Percentiles rank a stretch among this genome's conserved stretches.
phyloP scores from a whole-genome alignment of 2,888 invertebrate genomes.

The Ashinkailepas kermadecensis region DNA sequence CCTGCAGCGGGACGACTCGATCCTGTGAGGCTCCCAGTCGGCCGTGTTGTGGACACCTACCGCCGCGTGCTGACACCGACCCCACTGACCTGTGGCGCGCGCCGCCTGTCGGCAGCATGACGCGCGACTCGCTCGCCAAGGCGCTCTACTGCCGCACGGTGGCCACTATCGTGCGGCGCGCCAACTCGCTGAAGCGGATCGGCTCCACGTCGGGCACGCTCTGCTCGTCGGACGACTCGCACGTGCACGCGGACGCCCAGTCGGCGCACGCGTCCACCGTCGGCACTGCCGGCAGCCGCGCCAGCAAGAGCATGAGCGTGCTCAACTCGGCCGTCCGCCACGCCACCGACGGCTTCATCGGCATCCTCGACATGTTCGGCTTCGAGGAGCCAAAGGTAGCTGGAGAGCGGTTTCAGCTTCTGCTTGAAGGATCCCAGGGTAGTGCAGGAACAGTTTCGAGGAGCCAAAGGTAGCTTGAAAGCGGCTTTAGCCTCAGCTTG shows the following conservation, averaged over 20 bases:
- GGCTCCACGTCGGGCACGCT: conserved; percentile 72
- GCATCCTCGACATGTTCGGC: conserved; percentile 93
- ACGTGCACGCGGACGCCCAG: conserved; percentile 47
- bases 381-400: conserved; percentile 62
- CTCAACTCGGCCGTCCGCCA: conserved; percentile 85
- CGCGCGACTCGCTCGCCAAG: conserved; percentile 79
- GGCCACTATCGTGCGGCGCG: conserved; percentile 83
- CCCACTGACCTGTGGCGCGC: too few species aligned
- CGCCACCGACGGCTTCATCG: conserved; percentile 90
- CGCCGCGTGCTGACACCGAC: too few species aligned
- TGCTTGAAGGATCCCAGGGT: too few species aligned
- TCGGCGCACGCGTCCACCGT: conserved; percentile 79
- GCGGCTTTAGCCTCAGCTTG: too few species aligned
- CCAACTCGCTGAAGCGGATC: conserved; percentile 79
- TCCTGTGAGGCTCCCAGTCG: background rate
- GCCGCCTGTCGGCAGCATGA: conserved; percentile 51
- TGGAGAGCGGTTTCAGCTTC: background rate
- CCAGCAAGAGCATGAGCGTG: conserved; percentile 75
- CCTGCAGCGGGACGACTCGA: background rate
- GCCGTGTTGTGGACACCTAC: too few species aligned
- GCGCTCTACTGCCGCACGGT: conserved; percentile 90
- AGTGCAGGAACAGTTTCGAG: too few species aligned
- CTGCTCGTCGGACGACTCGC: conserved; percentile 18
- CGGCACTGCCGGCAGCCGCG: conserved; percentile 63
- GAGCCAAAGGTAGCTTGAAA: conserved; percentile 26